Evolutionary conservation across 2,888 invertebrate genomes (phyloP).

Genomic region (Nezara viridula): DNA sequence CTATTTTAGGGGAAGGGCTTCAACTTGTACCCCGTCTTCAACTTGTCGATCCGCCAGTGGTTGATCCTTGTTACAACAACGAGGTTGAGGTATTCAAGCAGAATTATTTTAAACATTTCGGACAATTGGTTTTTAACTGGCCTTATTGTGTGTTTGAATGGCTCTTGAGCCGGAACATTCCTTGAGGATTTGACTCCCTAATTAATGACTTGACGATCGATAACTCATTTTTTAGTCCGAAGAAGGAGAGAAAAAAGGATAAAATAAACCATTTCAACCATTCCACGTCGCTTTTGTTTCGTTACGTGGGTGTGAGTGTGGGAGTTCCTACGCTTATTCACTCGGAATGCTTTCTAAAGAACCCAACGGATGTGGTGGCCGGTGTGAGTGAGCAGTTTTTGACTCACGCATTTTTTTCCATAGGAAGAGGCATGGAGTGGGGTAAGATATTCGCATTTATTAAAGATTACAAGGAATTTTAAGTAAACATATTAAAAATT

Average conservation of each 20-base stretch:
- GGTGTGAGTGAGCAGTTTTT: neutral
- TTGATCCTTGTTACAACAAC: too few species aligned
- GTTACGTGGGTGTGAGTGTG: constrained; percentile 9
- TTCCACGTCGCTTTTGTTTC: neutral
- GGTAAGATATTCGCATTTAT: neutral
- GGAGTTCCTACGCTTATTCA: neutral
- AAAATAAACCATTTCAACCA: neutral
- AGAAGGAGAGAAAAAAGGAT: neutral
- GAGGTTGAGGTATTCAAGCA: too few species aligned
- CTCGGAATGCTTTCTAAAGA: constrained; percentile 4
- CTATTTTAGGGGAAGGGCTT: too few species aligned
- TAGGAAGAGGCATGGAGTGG: neutral
- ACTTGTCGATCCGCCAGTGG: too few species aligned
- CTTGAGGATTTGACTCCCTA: neutral
- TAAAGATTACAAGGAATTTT: neutral
- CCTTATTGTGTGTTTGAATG: neutral
- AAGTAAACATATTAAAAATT: neutral
- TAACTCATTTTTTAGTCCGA: neutral
- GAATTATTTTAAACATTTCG: too few species aligned
- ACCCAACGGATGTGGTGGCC: neutral
- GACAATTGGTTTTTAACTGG: too few species aligned
- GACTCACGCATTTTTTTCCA: neutral
- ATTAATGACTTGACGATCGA: neutral
- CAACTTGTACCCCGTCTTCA: too few species aligned
- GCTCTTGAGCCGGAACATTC: neutral